Conservation (phyloP, 2,113 vertebrate genomes). For the Hydrolagus affinis region DNA sequence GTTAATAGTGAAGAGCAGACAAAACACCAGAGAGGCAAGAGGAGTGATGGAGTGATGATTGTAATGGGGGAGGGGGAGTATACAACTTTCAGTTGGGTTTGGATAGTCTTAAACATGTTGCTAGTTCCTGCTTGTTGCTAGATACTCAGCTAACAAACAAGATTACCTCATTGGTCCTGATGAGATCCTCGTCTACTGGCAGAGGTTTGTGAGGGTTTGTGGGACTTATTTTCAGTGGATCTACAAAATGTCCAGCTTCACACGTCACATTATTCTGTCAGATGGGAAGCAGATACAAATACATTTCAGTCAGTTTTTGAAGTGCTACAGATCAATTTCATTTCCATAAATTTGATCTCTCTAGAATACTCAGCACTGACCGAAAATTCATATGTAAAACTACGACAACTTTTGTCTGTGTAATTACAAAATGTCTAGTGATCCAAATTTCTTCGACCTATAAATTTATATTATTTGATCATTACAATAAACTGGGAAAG, state of each 20-base stretch:
- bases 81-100: no score
- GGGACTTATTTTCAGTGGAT: constrained; percentile 4
- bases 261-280: constrained; percentile 2
- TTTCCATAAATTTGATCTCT: not conserved
- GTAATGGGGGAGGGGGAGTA: no score
- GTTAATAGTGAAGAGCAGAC: no score
- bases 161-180: constrained; percentile 1
- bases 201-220: constrained; percentile 5
- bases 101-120: no score
- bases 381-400: not conserved
- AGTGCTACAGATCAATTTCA: not conserved
- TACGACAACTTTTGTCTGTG: not conserved
- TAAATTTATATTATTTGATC: no score
- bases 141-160: not conserved
- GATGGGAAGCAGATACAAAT: constrained; percentile 16
- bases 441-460: no score
- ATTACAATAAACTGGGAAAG: no score
- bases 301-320: not conserved
- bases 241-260: not conserved
- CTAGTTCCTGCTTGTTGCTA: no score
- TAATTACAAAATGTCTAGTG: no score
- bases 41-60: no score
- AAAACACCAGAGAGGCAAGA: no score
- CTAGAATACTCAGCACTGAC: not conserved
- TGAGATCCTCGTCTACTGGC: not conserved